A percentile compares a stretch with the other conserved stretches of the same genome.
Evolutionary conservation across 2,113 vertebrate genomes (phyloP).

Genomic region (Gulo gulo): DNA sequence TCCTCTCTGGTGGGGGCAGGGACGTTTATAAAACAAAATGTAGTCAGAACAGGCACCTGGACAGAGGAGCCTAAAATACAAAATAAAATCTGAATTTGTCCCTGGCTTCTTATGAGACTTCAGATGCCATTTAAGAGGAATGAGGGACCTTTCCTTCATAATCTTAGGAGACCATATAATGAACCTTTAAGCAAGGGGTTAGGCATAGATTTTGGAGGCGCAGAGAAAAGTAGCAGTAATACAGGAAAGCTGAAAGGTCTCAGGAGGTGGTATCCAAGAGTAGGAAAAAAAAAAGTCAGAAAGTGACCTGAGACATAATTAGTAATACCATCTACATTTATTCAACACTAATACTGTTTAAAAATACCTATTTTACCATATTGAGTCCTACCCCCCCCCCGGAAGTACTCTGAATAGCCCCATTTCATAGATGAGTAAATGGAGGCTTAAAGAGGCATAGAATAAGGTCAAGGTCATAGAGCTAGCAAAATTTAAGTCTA

Average conservation of each 20-base stretch:
- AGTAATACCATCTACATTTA: background rate
- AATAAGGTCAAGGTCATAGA: background rate
- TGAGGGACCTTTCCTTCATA: background rate
- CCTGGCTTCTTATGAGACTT: background rate
- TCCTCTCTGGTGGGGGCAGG: background rate
- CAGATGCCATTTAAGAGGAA: conserved; percentile 7
- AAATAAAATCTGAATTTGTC: conserved; percentile 7
- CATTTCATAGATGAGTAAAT: conserved; percentile 24
- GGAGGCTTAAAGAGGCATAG: background rate
- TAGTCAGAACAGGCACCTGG: background rate
- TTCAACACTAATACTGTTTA: background rate
- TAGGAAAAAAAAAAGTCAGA: background rate
- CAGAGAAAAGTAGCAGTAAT: background rate
- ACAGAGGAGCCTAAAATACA: conserved; percentile 2
- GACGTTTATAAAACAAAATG: background rate
- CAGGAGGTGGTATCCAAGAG: background rate
- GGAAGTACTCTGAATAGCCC: background rate
- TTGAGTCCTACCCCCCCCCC: background rate
- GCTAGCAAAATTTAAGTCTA: background rate
- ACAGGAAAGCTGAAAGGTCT: background rate
- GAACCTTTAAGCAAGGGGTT: background rate
- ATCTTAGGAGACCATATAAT: background rate
- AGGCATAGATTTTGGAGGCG: background rate
- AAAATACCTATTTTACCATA: background rate
- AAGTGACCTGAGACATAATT: background rate